Conservation (phyloP, 2,113 vertebrate species). For the Malurus alboscapulatus region DNA sequence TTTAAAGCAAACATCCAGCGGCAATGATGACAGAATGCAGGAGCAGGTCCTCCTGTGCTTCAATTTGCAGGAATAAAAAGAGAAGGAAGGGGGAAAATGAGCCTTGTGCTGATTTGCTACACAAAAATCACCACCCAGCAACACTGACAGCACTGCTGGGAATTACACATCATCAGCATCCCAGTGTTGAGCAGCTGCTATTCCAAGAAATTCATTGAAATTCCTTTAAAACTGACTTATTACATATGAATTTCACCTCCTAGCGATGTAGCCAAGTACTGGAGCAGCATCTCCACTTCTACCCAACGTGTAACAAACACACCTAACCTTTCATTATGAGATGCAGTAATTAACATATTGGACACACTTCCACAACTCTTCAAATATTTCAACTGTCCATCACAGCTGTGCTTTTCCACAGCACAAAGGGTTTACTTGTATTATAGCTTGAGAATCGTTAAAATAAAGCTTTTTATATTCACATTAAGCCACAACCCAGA, state of each 20-base stretch:
- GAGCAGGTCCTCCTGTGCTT: background rate
- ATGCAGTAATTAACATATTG: background rate
- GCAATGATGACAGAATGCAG: background rate
- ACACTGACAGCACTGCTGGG: background rate
- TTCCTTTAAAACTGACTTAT: background rate
- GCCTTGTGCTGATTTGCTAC: background rate
- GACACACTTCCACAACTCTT: too few relatives aligned
- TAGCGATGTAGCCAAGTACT: fast-evolving
- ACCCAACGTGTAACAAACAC: fast-evolving
- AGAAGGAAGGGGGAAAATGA: background rate
- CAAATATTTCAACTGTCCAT: background rate
- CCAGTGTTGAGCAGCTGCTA: background rate
- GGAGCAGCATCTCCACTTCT: fast-evolving
- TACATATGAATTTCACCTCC: background rate
- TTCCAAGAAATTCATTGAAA: background rate
- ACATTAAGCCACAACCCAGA: fast-evolving
- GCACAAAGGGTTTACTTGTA: background rate
- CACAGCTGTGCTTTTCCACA: background rate
- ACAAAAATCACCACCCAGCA: background rate
- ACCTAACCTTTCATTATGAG: background rate
- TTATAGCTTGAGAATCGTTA: background rate
- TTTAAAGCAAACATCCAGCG: fast-evolving
- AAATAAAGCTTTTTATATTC: background rate
- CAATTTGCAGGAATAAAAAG: background rate
- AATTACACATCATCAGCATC: background rate